Evolutionary conservation across 2,113 vertebrate genomes (phyloP).

Genomic region (Pholis gunnellus): DNA sequence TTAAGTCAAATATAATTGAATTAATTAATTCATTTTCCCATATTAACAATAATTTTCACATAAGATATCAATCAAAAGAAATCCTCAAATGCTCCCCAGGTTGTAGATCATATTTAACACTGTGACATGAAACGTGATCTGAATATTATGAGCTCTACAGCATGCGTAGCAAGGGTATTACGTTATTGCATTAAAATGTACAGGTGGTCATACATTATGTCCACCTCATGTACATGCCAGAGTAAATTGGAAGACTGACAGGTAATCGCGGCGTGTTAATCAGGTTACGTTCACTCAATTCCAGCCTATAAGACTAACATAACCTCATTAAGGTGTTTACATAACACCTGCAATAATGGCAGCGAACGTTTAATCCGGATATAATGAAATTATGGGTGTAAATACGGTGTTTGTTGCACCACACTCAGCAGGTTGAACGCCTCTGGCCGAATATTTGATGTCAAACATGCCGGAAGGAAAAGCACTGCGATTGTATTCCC

Average conservation of each 20-base stretch:
- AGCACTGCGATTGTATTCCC: background rate
- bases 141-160: background rate
- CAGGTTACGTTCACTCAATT: slow-evolving; percentile 36
- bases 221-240: background rate
- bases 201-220: slow-evolving; percentile 13
- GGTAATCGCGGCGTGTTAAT: slow-evolving; percentile 40
- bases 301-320: slow-evolving; percentile 28
- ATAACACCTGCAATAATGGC: slow-evolving; percentile 31
- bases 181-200: background rate
- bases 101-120: background rate
- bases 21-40: background rate
- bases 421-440: background rate
- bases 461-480: background rate
- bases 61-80: background rate
- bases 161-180: background rate
- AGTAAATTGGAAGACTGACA: slow-evolving; percentile 40
- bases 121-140: background rate
- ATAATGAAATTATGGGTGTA: slow-evolving; percentile 33
- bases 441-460: background rate
- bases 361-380: slow-evolving; percentile 28
- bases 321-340: slow-evolving; percentile 53
- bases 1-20: background rate
- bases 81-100: background rate
- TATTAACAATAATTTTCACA: background rate
- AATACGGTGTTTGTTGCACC: background rate